Evolutionary conservation across 2,113 vertebrate species (phyloP).

Genomic region (Poicephalus meyeri): DNA sequence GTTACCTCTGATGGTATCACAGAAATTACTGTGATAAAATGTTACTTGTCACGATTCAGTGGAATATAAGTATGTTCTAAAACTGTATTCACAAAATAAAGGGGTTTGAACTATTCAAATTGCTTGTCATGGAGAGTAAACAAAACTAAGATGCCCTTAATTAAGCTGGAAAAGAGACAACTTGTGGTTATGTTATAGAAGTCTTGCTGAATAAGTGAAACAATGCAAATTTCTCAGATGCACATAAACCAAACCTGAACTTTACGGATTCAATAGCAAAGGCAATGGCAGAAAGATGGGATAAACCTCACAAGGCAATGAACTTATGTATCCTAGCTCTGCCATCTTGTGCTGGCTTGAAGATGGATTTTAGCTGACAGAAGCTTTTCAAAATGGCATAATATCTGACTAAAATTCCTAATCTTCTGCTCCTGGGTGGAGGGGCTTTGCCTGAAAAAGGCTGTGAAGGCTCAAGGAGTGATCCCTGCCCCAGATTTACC

Average conservation of each 20-base stretch:
- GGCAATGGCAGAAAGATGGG: not conserved
- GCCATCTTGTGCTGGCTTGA: not conserved
- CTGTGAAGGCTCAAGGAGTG: not conserved
- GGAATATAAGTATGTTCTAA: not conserved
- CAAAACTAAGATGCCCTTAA: not conserved
- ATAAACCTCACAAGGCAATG: not conserved
- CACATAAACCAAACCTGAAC: fast-evolving
- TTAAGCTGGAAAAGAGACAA: not conserved
- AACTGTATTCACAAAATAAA: not conserved
- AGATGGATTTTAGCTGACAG: not conserved
- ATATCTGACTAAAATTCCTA: slow-evolving; percentile 31
- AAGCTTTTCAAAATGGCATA: slow-evolving; percentile 48
- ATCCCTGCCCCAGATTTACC: not conserved
- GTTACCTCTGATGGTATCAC: slow-evolving; percentile 22
- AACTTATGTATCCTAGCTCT: not conserved
- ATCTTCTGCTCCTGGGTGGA: not conserved
- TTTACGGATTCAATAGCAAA: not conserved
- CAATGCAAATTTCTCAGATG: not conserved
- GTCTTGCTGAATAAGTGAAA: not conserved
- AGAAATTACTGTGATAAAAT: not conserved
- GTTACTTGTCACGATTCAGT: not conserved
- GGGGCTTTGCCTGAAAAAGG: not conserved
- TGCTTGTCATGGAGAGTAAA: not conserved
- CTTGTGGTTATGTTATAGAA: not conserved
- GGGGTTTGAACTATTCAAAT: not conserved